Base-by-base conservation (phyloP, 2,113 vertebrate species). In the Himantopus leucocephalus region DNA sequence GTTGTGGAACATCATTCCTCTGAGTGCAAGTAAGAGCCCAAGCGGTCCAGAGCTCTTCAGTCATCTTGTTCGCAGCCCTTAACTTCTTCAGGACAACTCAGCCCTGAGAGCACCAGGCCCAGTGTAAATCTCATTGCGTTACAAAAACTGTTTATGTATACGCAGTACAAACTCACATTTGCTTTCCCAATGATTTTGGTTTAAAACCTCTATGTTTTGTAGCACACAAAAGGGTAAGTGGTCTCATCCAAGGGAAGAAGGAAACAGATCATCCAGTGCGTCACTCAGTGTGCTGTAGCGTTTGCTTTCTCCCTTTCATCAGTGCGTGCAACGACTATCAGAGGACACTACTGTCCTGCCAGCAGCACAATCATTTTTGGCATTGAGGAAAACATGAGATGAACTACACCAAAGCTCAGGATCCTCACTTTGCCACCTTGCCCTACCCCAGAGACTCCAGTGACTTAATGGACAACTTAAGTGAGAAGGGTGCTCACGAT, bases 141-240 rank as follows among this genome's bases (percentile, higher is more conserved):
- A 90, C n/a, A 85, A 80, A 96, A 91, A 88, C 95, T 62, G 70
- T 79, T 95, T 75, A 73, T 22, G 94, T 80, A 70, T 77, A 41
- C 70, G 60, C 63, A 84, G 32, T 78, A 58, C 86, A 92, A 94
- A 91, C 73, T 79, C 76, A 30, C 4, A 55, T 80, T 82, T 96
- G 67, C 59, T 79, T 96, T 92, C 73, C 37, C 1, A 1, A 52
- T 68, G 23, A 35, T 91, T 96, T 85, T 82, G 71, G 34, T 95
- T 88, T 71, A 91, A 91, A 66, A 5, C 13, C 35, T 71, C 26
- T 91, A 13, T 64, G 24, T 94, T 94, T 81, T 73, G 58, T 90
- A 95, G 86, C 41, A 83, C 81, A 66, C 37, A 80, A n/a, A 89
- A 94, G 74, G 70, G 58, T 85, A 90, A 90, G 62, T 47, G 45